Percentiles rank a stretch among this genome's conserved stretches.
These are phyloP conservation scores for Globicephala melas DNA, from an alignment of 2,113 vertebrate species.

Conservation along the genomic window DNA sequence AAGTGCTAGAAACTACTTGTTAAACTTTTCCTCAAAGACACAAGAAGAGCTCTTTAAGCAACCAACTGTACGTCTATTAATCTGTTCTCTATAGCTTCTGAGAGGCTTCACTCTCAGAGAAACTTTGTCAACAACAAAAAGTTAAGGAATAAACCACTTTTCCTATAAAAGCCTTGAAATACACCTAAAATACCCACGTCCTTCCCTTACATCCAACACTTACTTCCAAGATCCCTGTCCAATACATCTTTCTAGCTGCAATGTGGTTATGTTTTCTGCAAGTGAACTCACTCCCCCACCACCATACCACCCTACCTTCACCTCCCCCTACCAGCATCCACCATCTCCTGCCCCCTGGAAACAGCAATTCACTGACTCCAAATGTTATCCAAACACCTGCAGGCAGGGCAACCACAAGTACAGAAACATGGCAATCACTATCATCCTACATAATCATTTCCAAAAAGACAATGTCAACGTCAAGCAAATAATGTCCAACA, in stretches of 20 bases:
- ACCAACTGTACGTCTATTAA: not conserved
- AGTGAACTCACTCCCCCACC: not conserved
- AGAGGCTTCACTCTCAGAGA: not conserved
- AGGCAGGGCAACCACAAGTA: not conserved
- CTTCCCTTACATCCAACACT: not conserved
- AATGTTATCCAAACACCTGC: not conserved
- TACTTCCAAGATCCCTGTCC: constrained; percentile 10
- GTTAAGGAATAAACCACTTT: constrained; percentile 18
- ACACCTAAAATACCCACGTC: not conserved
- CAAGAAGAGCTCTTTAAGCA: not conserved
- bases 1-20: not conserved
- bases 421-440: not conserved
- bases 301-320: not conserved
- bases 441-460: not conserved
- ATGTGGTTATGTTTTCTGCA: not conserved
- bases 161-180: not conserved
- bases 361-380: not conserved
- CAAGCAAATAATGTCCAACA: constrained; percentile 1
- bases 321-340: not conserved
- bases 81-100: constrained; percentile 2
- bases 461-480: not conserved
- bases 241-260: not conserved
- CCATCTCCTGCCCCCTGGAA: not conserved
- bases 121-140: not conserved
- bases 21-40: constrained; percentile 1